phyloP scores from a whole-genome alignment of 2,797 vertebrate genomes.

The Brotogeris chrysoptera region DNA sequence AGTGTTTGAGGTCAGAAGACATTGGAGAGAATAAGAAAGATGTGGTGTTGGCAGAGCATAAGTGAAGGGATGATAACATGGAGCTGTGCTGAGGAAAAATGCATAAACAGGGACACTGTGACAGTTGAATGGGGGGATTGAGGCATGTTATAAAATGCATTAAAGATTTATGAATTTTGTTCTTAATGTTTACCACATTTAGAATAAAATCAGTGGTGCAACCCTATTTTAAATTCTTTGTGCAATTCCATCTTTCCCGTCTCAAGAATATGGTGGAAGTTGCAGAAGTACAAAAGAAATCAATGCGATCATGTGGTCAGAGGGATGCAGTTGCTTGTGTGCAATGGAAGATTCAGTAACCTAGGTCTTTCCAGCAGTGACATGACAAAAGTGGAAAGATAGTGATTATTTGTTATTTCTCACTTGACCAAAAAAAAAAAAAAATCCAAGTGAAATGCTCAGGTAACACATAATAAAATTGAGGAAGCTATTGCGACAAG shows the following conservation, averaged over 20 bases:
- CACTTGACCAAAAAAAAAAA: background rate
- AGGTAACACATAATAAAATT: background rate
- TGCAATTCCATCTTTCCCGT: background rate
- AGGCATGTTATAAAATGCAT: background rate
- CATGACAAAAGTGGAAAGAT: background rate
- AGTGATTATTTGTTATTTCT: background rate
- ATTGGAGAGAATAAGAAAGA: background rate
- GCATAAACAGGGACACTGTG: background rate
- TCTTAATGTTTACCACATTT: background rate
- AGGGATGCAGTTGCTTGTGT: background rate
- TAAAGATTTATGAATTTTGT: background rate
- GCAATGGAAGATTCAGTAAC: background rate
- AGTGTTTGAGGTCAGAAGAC: background rate
- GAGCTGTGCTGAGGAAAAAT: background rate
- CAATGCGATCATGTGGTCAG: rapidly evolving
- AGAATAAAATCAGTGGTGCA: background rate
- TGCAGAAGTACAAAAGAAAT: background rate
- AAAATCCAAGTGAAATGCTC: background rate
- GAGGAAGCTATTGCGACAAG: background rate
- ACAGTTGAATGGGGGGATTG: background rate
- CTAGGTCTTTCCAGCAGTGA: background rate
- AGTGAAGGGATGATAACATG: background rate
- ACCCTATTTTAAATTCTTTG: background rate
- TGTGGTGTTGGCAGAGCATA: background rate
- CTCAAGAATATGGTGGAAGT: background rate